Base-by-base conservation (phyloP, 1,140 invertebrate genomes). In the Teleogryllus occipitalis region DNA sequence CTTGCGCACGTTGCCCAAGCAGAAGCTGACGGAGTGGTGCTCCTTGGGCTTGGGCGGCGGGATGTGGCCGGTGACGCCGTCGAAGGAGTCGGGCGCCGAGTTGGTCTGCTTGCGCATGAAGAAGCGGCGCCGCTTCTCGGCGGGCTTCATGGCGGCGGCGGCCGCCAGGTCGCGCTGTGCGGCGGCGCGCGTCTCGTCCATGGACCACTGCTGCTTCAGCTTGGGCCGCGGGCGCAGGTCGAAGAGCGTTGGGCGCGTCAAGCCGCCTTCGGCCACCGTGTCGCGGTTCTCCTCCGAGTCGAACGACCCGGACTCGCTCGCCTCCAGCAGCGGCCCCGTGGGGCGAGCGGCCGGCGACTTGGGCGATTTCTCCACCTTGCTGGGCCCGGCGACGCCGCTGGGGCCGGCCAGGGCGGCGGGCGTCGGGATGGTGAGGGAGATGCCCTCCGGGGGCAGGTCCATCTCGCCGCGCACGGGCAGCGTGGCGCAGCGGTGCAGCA, bases 21-120 rank as follows among this genome's bases (percentile, higher is more conserved):
- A 81, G 72, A 81, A 82, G 54, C 79, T 79, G 10, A 81, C 82
- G 6, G 80, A 80, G 47, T 81, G 81, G 76, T 82, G 82, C 18
- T 81, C 82, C 65, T 80, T 81, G 47, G 65, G 73, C 18, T 81
- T 82, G 8, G 27, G 81, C 39, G 82, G 77, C 27, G 77, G 74
- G 15, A 75, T 22, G 2, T 47, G 74, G 12, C 12, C 8, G 48
- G 81, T 79, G 54, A 65, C 54, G 10, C 81, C 83, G 54, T 87
- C 86, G 73, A 87, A 86, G 21, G 86, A 87, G 80, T 87, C 86
- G 7, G 87, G 87, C 0, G 87, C 87, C 8, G 87, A 88, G 76
- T 86, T 86, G 27, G 87, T 87, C 77, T 87, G 86, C 79, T 88
- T 87, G 46, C 85, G 81, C n/a, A 85, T 81, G 79, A 87, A 86